phyloP scores from a whole-genome alignment of 1,140 invertebrate genomes.

The Drosophila nigromelanica region DNA sequence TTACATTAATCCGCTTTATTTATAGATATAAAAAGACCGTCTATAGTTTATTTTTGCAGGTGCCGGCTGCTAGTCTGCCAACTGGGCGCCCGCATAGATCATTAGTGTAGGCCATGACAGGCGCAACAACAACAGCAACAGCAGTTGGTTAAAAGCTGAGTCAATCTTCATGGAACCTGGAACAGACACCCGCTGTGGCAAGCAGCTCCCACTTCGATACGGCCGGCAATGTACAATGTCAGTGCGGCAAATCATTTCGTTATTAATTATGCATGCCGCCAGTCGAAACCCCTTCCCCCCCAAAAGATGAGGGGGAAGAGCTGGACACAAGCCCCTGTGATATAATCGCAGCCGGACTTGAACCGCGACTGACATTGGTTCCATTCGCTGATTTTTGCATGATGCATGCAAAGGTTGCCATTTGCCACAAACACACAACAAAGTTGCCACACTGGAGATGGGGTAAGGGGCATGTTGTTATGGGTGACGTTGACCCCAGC shows the following conservation, averaged over 20 bases:
- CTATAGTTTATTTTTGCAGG: constrained; percentile 59
- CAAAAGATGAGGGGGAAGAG: not conserved
- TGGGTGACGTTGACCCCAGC: constrained; percentile 38
- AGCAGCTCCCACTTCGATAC: constrained; percentile 16
- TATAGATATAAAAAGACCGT: constrained; percentile 43
- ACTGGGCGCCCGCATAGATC: constrained; percentile 56
- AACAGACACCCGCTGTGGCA: constrained; percentile 33
- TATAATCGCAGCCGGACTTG: constrained; percentile 61
- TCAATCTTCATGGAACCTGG: constrained; percentile 28
- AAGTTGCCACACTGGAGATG: not conserved
- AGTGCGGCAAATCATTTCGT: constrained; percentile 45
- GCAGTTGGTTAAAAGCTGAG: constrained; percentile 42
- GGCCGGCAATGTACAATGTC: constrained; percentile 41
- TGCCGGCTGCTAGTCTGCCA: constrained; percentile 36
- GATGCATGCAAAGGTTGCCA: constrained; percentile 54
- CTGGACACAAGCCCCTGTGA: constrained; percentile 42
- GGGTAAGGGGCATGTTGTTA: not conserved
- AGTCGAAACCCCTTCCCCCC: constrained; percentile 13
- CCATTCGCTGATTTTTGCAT: constrained; percentile 63
- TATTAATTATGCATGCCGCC: constrained; percentile 62
- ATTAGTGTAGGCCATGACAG: constrained; percentile 55
- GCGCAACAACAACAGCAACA: constrained; percentile 20
- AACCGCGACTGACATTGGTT: constrained; percentile 63
- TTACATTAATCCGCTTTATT: constrained; percentile 61
- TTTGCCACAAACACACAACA: constrained; percentile 16